Evolutionary conservation across 2,113 vertebrate genomes (phyloP), one percentile per base, ranked within the genome.

Genomic region (Chitala chitala): DNA sequence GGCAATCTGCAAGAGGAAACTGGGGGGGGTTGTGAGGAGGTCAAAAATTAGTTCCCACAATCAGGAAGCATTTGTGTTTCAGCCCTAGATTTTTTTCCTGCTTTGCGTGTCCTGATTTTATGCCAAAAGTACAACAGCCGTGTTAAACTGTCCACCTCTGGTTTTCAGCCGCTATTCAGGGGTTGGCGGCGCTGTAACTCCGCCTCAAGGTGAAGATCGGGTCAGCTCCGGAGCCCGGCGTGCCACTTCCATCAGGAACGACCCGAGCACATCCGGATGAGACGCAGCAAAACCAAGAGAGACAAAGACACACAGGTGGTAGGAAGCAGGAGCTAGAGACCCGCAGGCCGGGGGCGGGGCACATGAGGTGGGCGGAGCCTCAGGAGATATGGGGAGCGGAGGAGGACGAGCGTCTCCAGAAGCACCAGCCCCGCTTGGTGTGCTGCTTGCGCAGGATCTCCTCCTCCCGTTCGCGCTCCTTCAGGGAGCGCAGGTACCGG

Each of bases 371-470:
- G 40, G 20, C 10, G 51, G 74, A 31, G 56, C 4, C 40, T 88
- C 86, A 94, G 80, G 92, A 91, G 82, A 93, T 77, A 48, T 92
- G 90, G 0, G 89, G 84, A 54, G 81, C 78, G 31, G 89, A 89
- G 55, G 88, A 88, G 64, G 93, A 91, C 0, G 87, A 83, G 63
- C 92, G 90, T 56, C 87, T 87, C 94, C 93, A 95, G 86, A 96
- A 95, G 82, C 92, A 95, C 94, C 94, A 96, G 81, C 91, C 90
- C 40, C 91, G 84, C 84, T 93, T 93, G 69, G 85, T 89, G 84
- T 92, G 90, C 77, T 94, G 94, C 81, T 95, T 94, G 79, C 92
- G 91, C 72, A 94, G 78, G 78, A 92, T 88, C 86, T 94, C 93
- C 82, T 94, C 92, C 84, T 95, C 93, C 0, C 85, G 89, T 76